Base-by-base conservation (phyloP, 2,888 invertebrate species). In the Tenodera sinensis region DNA sequence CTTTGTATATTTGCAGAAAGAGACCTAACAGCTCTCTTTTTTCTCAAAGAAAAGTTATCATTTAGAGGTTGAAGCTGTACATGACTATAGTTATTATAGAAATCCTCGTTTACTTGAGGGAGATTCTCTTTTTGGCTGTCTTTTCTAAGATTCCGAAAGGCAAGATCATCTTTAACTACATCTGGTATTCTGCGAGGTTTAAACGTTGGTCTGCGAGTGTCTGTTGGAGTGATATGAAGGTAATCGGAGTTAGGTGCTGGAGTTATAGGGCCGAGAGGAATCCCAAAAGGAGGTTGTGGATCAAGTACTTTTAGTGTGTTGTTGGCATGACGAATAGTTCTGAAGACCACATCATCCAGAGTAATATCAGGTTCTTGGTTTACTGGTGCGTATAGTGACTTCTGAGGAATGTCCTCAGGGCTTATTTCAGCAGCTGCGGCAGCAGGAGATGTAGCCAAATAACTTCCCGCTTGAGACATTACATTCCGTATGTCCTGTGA, bases 281-380 rank as follows among this genome's bases (percentile, higher is more conserved):
- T 98, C 28, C 98, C 98, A 92, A 98, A 98, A 1, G 97, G 98
- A 82, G 97, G 98, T 92, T 98, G 98, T 27, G 97, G 97, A 88
- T 98, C 98, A 4, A 95, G 92, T 9, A 96, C 95, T 92, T 96
- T 96, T 15, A 93, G 91, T 4, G 92, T 95, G 92, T 96, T 96
- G 91, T 97, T 98, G 15, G 96, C 96, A 92, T 96, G 96, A 92
- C 96, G 96, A 90, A 97, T 95, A 92, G 96, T 97, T 91, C 98
- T 95, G 92, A 96, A 97, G 71, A 97, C 96, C 15, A 98, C 97
- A 93, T 98, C 98, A 92, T 98, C 98, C 89, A 96, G 94, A 15
- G 97, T 96, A 84, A 89, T 71, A 83, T 89, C 89, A 28, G 89
- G 89, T 90, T 91, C 85, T 84, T 87, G n/a, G 88, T 90, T 14